Conservation (phyloP, 1,140 invertebrate genomes). For the Ceratosolen solmsi region DNA sequence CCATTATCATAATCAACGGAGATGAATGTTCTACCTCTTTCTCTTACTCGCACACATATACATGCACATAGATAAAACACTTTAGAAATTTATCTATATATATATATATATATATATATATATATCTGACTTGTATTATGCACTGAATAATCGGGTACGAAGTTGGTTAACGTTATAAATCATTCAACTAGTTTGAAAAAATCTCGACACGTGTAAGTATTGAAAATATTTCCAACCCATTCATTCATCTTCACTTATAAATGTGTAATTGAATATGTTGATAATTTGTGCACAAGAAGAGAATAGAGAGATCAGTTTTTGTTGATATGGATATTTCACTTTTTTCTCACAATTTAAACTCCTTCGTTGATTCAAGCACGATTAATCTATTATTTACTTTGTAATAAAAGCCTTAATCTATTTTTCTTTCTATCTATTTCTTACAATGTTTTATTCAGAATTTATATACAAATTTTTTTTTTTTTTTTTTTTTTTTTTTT, state of each 20-base stretch:
- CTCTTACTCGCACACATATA: too few species aligned
- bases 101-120: not conserved
- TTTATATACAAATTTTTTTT: too few species aligned
- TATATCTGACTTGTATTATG: not conserved
- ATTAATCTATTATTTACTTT: constrained; percentile 30
- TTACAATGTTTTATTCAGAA: too few species aligned
- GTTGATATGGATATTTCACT: constrained; percentile 16
- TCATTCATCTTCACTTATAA: too few species aligned
- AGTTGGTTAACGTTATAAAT: constrained; percentile 26
- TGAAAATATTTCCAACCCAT: not conserved
- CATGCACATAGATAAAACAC: too few species aligned
- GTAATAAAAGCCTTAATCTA: constrained; percentile 1
- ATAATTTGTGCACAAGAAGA: not conserved
- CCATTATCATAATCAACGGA: constrained; percentile 14
- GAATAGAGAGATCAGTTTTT: not conserved
- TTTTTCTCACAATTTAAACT: not conserved
- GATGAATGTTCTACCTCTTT: not conserved
- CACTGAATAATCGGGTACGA: constrained; percentile 9
- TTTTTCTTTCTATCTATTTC: not conserved
- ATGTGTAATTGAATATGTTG: not conserved
- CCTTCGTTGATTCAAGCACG: not conserved
- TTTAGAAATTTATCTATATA: too few species aligned
- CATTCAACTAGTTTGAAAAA: constrained; percentile 32
- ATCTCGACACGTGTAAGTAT: constrained; percentile 18
- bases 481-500: too few species aligned